Evolutionary conservation across 1,140 invertebrate genomes (phyloP).

Genomic region (Eulimnadia texana): DNA sequence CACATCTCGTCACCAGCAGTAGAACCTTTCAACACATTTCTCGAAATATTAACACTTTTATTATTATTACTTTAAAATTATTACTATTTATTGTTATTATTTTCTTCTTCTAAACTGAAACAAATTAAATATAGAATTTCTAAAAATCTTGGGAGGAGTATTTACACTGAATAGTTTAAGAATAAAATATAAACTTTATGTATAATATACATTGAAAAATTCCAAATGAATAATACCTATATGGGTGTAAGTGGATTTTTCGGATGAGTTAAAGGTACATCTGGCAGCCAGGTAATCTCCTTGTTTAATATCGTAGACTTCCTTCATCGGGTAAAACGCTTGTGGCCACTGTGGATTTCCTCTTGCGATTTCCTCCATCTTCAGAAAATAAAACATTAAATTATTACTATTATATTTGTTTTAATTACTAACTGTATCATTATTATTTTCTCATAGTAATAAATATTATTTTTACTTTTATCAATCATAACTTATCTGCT

Average conservation of each 20-base stretch:
- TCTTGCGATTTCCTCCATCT: conserved; percentile 25
- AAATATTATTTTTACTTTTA: no score
- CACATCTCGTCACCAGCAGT: conserved; percentile 52
- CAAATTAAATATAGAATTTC: no score
- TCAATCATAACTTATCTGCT: no score
- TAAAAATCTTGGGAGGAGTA: no score
- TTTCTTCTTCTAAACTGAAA: no score
- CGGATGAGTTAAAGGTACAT: conserved; percentile 30
- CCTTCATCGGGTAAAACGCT: conserved; percentile 32
- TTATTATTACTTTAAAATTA: conserved; percentile 8
- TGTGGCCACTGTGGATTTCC: conserved; percentile 36
- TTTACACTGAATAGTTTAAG: no score
- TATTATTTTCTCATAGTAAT: no score
- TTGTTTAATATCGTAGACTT: conserved; percentile 22
- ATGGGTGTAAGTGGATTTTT: conserved; percentile 20
- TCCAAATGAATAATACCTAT: conserved; percentile 23
- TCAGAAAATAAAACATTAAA: conserved; percentile 15
- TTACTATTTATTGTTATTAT: no score
- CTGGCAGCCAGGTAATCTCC: conserved; percentile 28
- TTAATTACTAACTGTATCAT: no score
- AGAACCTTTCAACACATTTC: conserved; percentile 25
- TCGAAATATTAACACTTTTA: not conserved
- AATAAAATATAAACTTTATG: no score
- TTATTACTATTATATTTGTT: no score
- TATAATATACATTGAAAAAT: not conserved